Conservation (phyloP, 2,888 invertebrate genomes). For the Electrophaes corylata region DNA sequence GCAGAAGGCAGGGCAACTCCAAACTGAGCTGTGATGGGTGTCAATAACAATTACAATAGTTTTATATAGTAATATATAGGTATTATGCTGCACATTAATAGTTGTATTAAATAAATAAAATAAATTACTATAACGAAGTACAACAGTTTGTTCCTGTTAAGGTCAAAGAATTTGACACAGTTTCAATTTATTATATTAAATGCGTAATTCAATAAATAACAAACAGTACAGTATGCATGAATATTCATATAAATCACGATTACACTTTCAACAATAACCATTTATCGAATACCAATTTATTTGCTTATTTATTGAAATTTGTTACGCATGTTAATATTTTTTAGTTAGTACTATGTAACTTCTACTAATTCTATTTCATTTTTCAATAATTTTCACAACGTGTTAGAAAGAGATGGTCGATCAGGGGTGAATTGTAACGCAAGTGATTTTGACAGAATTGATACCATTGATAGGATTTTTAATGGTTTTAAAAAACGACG, state of each 20-base stretch:
- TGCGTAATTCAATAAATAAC: constrained; percentile 57
- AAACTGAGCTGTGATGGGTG: too few species aligned
- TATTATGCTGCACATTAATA: not conserved
- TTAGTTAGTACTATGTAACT: constrained; percentile 54
- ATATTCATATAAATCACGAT: constrained; percentile 84
- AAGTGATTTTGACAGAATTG: constrained; percentile 71
- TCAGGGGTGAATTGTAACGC: constrained; percentile 56
- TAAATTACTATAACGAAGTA: constrained; percentile 45
- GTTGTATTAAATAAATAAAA: constrained; percentile 41
- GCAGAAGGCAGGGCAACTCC: not conserved
- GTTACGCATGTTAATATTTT: constrained; percentile 72
- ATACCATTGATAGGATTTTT: constrained; percentile 80
- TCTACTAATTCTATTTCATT: constrained; percentile 56
- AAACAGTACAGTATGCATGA: constrained; percentile 65
- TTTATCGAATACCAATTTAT: constrained; percentile 81
- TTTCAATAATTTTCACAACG: constrained; percentile 44
- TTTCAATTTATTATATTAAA: constrained; percentile 58
- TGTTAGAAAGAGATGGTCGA: constrained; percentile 59
- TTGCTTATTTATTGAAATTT: constrained; percentile 82
- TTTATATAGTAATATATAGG: not conserved
- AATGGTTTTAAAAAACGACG: constrained; percentile 80
- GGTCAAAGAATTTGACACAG: constrained; percentile 54
- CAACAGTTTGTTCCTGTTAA: constrained; percentile 47
- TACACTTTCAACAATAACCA: constrained; percentile 70
- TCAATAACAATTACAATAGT: not conserved